Base-by-base conservation (phyloP, 2,888 invertebrate species). In the Cheilosia urbana region DNA sequence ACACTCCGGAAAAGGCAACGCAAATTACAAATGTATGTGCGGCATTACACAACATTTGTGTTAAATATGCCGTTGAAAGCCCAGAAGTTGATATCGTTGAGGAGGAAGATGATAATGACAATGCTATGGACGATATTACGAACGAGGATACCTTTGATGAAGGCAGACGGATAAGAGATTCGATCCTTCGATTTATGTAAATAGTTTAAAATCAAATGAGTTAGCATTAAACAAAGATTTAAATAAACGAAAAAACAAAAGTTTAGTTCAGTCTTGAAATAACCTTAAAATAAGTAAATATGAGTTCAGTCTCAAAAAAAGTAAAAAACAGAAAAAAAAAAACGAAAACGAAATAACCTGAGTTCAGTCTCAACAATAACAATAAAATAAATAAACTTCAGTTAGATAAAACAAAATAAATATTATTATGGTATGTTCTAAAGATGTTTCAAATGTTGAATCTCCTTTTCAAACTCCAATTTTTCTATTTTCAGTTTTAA, bases 11-110 rank as follows among this genome's bases (percentile, higher is more conserved):
- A n/a, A n/a, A n/a, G n/a, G n/a, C n/a, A n/a, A n/a, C n/a, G n/a
- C n/a, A n/a, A n/a, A 6, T 27, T 27, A 4, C 4, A 27, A 0
- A n/a, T n/a, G n/a, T 51, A n/a, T 27, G 27, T 53, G 53, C 27
- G 4, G 53, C 53, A 55, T 34, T 55, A 34, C 55, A 55, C 9
- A 55, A 55, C 55, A 34, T 55, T 34, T 55, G 55, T 27, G 11
- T 55, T 19, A 55, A 55, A 34, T 55, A 55, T 19, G 17, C 17
- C 3, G 55, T 34, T 6, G 34, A 34, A 55, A 34, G 11, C 4
- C 55, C 19, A 17, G 34, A 34, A 34, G 19, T 17, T 2, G 55
- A 34, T n/a, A 34, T n/a, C 30, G 34, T 55, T 34, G 34, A 55
- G 11, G 6, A 15, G 53, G 17, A 55, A 15, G 11, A 55, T 9